Conservation (phyloP, 2,888 invertebrate genomes). For the Lepetodrilus schrolli region DNA sequence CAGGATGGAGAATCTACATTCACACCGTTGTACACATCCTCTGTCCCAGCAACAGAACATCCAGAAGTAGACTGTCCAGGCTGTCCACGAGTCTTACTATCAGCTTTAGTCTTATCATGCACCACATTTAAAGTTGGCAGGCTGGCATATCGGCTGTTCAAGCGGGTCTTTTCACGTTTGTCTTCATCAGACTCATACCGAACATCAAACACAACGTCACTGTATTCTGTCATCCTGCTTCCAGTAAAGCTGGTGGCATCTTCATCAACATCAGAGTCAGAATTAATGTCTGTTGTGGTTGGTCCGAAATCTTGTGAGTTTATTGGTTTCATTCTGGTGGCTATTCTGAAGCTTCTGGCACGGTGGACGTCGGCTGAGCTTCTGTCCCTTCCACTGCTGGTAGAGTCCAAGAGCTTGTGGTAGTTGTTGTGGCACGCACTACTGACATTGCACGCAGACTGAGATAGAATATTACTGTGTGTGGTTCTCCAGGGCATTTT, state of each 20-base stretch:
- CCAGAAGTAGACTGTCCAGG: too few species aligned
- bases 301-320: slow-evolving; percentile 47
- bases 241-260: neutral
- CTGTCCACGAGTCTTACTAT: too few species aligned
- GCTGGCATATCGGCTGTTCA: slow-evolving; percentile 46
- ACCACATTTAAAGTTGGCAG: slow-evolving; percentile 54
- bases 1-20: neutral
- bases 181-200: slow-evolving; percentile 34
- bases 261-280: neutral
- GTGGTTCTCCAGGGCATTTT: neutral
- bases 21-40: neutral
- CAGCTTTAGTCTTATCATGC: too few species aligned
- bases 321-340: slow-evolving; percentile 57
- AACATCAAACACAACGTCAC: slow-evolving; percentile 20
- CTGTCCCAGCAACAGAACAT: neutral
- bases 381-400: neutral
- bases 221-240: slow-evolving; percentile 15
- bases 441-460: neutral
- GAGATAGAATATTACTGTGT: neutral
- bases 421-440: neutral
- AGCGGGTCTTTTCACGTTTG: neutral
- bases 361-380: slow-evolving; percentile 39
- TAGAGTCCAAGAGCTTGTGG: neutral
- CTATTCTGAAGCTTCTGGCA: slow-evolving; percentile 62
- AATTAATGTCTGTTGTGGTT: neutral